Evolutionary conservation across 2,113 vertebrate genomes (phyloP).

Genomic region (Galemys pyrenaicus): DNA sequence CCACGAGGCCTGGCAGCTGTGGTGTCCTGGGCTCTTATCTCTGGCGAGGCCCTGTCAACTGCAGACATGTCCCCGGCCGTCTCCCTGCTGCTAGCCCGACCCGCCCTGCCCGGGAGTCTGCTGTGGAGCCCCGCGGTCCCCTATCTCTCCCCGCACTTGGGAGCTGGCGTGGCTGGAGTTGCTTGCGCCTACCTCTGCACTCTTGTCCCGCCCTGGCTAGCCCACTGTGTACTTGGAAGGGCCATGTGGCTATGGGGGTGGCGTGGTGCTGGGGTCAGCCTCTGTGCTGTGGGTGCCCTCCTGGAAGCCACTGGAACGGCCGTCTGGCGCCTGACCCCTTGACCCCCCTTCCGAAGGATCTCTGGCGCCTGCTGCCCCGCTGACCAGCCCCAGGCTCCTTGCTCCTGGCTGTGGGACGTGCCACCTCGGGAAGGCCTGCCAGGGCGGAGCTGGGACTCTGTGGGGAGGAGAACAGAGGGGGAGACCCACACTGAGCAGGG

Average conservation of each 20-base stretch:
- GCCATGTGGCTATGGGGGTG: no score
- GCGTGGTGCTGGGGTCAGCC: no score
- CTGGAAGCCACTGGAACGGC: no score
- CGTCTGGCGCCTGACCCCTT: no score
- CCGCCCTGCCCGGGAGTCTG: neutral
- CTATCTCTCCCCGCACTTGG: slow-evolving; percentile 62
- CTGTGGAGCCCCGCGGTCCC: neutral
- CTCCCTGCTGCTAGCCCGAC: neutral
- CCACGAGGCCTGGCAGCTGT: neutral
- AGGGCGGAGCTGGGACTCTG: neutral
- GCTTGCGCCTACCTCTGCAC: no score
- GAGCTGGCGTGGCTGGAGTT: neutral
- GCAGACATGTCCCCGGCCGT: no score
- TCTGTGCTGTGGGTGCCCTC: no score
- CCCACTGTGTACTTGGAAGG: neutral
- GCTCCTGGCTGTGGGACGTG: neutral
- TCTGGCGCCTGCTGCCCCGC: neutral
- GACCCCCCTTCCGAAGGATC: rapidly evolving
- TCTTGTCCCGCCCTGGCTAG: no score
- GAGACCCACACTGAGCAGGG: no score
- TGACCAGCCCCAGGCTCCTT: neutral
- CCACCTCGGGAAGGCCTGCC: neutral
- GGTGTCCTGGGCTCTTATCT: neutral
- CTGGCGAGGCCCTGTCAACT: neutral
- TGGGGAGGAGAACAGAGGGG: neutral